Percentiles rank a stretch among this genome's conserved stretches.
Conservation (phyloP, 2,888 invertebrate species). For the Eremobia ochroleuca region DNA sequence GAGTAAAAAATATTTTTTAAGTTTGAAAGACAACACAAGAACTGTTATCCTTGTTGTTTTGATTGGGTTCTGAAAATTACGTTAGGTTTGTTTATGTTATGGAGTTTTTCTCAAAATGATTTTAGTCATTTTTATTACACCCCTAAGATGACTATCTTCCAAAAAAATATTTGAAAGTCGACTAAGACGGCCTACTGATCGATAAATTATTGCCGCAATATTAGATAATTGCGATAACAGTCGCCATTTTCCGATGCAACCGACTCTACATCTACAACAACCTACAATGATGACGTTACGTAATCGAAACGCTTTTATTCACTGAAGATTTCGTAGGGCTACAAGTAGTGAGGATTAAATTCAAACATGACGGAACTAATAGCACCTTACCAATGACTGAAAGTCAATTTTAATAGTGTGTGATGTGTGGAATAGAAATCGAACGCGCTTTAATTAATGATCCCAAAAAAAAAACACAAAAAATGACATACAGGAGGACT, state of each 20-base stretch:
- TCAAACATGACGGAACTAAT: not conserved
- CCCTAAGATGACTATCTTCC: not conserved
- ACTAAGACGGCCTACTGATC: too few species aligned
- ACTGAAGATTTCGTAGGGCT: not conserved
- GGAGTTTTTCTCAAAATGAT: not conserved
- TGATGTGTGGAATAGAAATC: not conserved
- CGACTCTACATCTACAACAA: not conserved
- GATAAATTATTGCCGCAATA: too few species aligned
- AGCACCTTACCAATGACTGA: not conserved
- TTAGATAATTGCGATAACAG: too few species aligned
- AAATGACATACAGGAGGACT: not conserved
- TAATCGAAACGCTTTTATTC: not conserved
- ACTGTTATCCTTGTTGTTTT: constrained; percentile 12
- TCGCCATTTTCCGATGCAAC: not conserved
- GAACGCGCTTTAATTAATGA: not conserved
- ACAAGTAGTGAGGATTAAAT: not conserved
- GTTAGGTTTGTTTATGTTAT: constrained; percentile 25
- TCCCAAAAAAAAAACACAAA: not conserved
- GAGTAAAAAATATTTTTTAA: not conserved
- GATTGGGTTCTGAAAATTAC: not conserved
- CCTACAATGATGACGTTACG: not conserved
- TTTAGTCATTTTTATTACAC: not conserved
- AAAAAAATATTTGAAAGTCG: not conserved
- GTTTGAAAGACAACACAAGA: not conserved
- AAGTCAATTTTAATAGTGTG: not conserved